A percentile compares a stretch with the other conserved stretches of the same genome.
phyloP scores from a whole-genome alignment of 2,113 vertebrate genomes.

The Martes martes region DNA sequence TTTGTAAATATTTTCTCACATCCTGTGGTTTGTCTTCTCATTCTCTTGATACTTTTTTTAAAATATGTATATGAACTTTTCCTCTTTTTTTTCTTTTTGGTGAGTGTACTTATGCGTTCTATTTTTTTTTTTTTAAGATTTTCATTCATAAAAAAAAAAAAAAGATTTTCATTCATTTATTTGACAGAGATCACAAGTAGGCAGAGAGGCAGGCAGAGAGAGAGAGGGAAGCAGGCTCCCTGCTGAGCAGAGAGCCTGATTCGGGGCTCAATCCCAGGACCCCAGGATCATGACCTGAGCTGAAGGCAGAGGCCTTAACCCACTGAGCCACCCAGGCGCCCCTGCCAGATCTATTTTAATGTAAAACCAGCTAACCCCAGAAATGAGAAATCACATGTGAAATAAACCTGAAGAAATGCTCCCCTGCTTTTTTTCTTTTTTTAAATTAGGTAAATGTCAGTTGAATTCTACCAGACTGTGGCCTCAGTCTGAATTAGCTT shows the following conservation, averaged over 20 bases:
- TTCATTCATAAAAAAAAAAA: too few relatives aligned
- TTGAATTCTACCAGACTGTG: background rate
- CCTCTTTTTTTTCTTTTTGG: background rate
- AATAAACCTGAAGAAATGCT: background rate
- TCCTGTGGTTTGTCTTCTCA: background rate
- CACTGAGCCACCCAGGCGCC: too few relatives aligned
- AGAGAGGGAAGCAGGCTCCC: too few relatives aligned
- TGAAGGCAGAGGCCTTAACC: too few relatives aligned
- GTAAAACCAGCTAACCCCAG: background rate
- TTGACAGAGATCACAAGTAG: too few relatives aligned
- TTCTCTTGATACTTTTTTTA: background rate
- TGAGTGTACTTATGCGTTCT: background rate
- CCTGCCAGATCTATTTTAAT: background rate
- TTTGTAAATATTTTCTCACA: background rate
- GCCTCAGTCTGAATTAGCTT: background rate
- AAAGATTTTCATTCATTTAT: too few relatives aligned
- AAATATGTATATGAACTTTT: background rate
- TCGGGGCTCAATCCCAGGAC: too few relatives aligned
- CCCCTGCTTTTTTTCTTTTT: background rate
- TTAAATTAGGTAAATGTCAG: background rate
- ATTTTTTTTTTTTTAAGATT: background rate
- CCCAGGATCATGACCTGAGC: too few relatives aligned
- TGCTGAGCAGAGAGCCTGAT: too few relatives aligned
- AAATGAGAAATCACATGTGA: background rate
- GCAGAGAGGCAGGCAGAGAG: too few relatives aligned